Percentiles rank a stretch among this genome's conserved stretches.
phyloP scores from a whole-genome alignment of 1,140 invertebrate species.

The Pachyrhynchus sulphureomaculatus region DNA sequence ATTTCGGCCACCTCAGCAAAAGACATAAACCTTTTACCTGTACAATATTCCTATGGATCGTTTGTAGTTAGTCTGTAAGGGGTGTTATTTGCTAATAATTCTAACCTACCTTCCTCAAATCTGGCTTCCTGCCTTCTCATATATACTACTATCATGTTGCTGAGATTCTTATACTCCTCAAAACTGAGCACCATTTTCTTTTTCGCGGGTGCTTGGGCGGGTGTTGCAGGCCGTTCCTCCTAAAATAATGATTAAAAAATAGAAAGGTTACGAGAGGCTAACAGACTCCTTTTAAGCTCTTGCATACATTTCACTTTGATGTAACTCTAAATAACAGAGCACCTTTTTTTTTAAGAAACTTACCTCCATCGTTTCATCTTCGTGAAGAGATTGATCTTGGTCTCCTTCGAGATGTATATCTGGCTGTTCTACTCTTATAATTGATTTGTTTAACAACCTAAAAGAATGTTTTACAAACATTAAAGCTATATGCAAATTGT shows the following conservation, averaged over 20 bases:
- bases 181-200: constrained; percentile 90
- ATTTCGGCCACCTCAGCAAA: too few relatives aligned
- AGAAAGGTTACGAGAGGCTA: too few relatives aligned
- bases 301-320: too few relatives aligned
- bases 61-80: too few relatives aligned
- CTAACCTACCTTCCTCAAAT: constrained; percentile 60
- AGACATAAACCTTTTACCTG: too few relatives aligned
- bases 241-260: not conserved
- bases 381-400: constrained; percentile 57
- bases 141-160: constrained; percentile 87
- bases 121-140: constrained; percentile 82
- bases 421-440: constrained; percentile 96
- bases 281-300: too few relatives aligned
- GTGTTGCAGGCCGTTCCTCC: constrained; percentile 31
- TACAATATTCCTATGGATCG: too few relatives aligned
- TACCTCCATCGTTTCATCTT: constrained; percentile 49
- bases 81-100: too few relatives aligned
- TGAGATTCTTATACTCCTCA: constrained; percentile 91
- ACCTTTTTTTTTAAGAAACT: not conserved
- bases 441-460: constrained; percentile 92
- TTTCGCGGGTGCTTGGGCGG: constrained; percentile 55
- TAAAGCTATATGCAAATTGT: too few relatives aligned
- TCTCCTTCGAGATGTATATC: constrained; percentile 87
- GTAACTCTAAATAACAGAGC: too few relatives aligned
- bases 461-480: too few relatives aligned